Evolutionary conservation across 2,888 invertebrate genomes (phyloP).

Genomic region (Anoplius nigerrimus): DNA sequence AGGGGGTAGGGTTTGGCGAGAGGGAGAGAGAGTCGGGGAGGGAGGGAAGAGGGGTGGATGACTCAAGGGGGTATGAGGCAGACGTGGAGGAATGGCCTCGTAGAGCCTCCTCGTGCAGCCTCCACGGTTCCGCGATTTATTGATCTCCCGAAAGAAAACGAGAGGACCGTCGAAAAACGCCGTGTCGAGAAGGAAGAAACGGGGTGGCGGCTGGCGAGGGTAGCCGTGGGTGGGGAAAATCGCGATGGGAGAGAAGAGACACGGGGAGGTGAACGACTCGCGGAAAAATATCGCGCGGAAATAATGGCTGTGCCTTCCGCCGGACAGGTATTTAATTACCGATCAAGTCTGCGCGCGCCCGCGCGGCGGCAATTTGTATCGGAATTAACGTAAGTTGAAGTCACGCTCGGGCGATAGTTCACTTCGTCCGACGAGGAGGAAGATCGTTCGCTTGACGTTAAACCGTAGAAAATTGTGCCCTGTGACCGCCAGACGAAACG

Average conservation of each 20-base stretch:
- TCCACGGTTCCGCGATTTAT: slow-evolving; percentile 53
- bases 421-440: no score
- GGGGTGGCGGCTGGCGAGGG: slow-evolving; percentile 8
- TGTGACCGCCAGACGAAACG: no score
- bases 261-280: not conserved
- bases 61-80: slow-evolving; percentile 11
- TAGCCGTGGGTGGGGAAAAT: slow-evolving; percentile 4
- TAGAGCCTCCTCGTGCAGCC: slow-evolving; percentile 41
- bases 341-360: not conserved
- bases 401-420: no score
- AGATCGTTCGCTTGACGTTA: no score
- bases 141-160: slow-evolving; percentile 53
- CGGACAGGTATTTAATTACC: slow-evolving; percentile 37
- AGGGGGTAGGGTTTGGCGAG: no score
- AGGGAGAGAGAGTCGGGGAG: slow-evolving; percentile 12
- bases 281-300: slow-evolving; percentile 45
- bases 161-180: slow-evolving; percentile 45
- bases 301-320: slow-evolving; percentile 22
- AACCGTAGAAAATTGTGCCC: no score
- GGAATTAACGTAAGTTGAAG: no score
- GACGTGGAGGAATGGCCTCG: slow-evolving; percentile 41
- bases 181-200: slow-evolving; percentile 20
- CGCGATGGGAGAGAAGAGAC: no score
- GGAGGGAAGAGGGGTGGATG: slow-evolving; percentile 4
- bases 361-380: not conserved